Percentiles rank a stretch among this genome's conserved stretches.
phyloP scores from a whole-genome alignment of 2,113 vertebrate species.

The Solea solea region DNA sequence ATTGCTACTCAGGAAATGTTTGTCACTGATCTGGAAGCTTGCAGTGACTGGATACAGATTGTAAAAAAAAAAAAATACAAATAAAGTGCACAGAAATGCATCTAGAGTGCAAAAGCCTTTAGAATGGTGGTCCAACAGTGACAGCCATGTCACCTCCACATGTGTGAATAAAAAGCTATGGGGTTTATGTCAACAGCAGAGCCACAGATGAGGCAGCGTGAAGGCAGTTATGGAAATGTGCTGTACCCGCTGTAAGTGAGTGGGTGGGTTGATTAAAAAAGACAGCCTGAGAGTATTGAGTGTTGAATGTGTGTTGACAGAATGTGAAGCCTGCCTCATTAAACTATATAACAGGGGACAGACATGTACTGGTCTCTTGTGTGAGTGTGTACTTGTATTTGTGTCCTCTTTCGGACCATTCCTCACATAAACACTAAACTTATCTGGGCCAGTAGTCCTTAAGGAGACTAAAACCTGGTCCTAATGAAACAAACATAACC shows the following conservation, averaged over 20 bases:
- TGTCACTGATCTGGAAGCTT: too few relatives aligned
- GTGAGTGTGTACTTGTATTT: background rate
- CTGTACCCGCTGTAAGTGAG: conserved; percentile 27
- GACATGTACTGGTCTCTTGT: conserved; percentile 10
- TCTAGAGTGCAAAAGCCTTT: too few relatives aligned
- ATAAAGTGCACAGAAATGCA: too few relatives aligned
- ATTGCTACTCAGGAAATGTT: too few relatives aligned
- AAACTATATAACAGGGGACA: conserved; percentile 36
- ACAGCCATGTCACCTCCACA: conserved; percentile 7
- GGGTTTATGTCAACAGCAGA: conserved; percentile 29
- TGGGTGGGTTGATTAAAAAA: conserved; percentile 55
- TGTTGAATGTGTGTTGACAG: conserved; percentile 38
- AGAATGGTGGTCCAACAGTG: background rate
- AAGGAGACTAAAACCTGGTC: too few relatives aligned
- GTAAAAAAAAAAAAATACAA: too few relatives aligned
- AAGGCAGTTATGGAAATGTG: conserved; percentile 37
- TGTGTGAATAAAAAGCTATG: conserved; percentile 23
- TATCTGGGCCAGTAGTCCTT: too few relatives aligned
- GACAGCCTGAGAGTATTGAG: conserved; percentile 30
- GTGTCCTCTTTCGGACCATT: background rate
- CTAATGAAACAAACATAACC: too few relatives aligned
- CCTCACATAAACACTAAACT: too few relatives aligned
- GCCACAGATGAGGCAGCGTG: conserved; percentile 6
- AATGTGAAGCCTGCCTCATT: conserved; percentile 43
- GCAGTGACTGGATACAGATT: too few relatives aligned